Evolutionary conservation across 2,113 vertebrate genomes (phyloP), one percentile per base, ranked within the genome.

Genomic region (Albula goreensis): DNA sequence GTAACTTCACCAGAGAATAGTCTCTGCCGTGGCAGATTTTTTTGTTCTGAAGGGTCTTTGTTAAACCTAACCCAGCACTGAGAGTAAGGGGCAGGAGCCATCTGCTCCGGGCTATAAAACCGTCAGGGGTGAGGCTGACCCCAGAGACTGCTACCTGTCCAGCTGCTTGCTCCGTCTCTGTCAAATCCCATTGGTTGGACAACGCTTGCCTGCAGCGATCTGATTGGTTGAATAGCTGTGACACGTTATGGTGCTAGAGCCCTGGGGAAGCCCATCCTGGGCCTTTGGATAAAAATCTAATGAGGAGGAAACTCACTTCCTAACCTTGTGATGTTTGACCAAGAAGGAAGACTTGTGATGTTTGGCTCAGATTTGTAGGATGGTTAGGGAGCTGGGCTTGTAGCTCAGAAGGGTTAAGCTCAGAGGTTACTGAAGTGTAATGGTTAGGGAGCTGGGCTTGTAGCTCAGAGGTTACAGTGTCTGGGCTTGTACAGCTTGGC

Each of bases 81-180:
- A 89, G 91, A 92, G 90, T 92, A 91, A 90, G 89, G 88, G 77
- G 49, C 83, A 91, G 90, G 89, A 90, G 90, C 93, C 94, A 94
- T 95, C 94, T 95, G 94, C 89, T 91, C 86, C 85, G 87, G 89
- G 91, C 92, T 93, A 93, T 95, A 94, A 95, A 96, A 95, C 91
- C 60, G 91, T 93, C 87, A 90, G 78, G 9, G 90, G 90, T 90
- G 88, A 92, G 84, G 9, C 81, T 53, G 52, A 91, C 91, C 91
- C 77, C 0, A 52, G 85, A 89, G 91, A 93, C 89, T 91, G 83
- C 89, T 89, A 87, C 87, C 88, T 88, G 89, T 82, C 89, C 91
- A 3, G 6, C 89, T 89, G 87, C 87, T 87, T 85, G 66, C 86
- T 88, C 89, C 41, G 57, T 78, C 56, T 84, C 83, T 85, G 81